Evolutionary conservation across 2,113 vertebrate genomes (phyloP), one percentile per base, ranked within the genome.

Genomic region (Lathamus discolor): DNA sequence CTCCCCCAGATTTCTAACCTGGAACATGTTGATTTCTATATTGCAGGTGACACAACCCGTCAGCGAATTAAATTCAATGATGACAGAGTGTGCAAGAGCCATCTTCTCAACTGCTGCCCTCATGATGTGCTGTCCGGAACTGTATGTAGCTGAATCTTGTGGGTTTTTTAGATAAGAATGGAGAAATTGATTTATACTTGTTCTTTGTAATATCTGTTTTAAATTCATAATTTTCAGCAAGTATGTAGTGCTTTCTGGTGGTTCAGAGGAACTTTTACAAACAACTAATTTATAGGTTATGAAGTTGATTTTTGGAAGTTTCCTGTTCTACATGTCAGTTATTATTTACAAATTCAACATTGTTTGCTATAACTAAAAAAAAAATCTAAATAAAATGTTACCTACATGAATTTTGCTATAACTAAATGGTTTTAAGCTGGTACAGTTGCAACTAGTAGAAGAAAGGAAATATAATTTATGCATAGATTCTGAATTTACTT

Each of bases 41-140:
- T 98, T 97, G 67, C 97, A 99, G 99, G 99, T 68, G 99, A 99
- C 94, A 97, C 98, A 19, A 99, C 99, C 98, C 98, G 99, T 51
- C 99, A 99, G 88, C 98, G 99, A 96, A 99, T 99, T 97, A 99
- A 99, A 97, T 99, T 99, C 97, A 98, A 98, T 74, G 99, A 99
- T 96, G 99, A 99, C 86, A 98, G 99, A 97, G 99, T 99, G 67
- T 99, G 99, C 97, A 99, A 99, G 98, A 99, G 99, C 97, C 99
- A 99, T 86, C 99, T 99, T 80, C 98, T 99, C 97, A 99, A 99
- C 97, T 99, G 99, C 91, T 99, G 99, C 95, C 99, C 99, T 86
- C 99, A 99, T 52, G 99, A 99, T 96, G 99, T 99, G 82, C 98
- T 99, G 86, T 99, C 99, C 92, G 99, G 99, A 98, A 99, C 99